Evolutionary conservation across 2,888 invertebrate genomes (phyloP), one percentile per base, ranked within the genome.

Genomic region (Apamea monoglypha): DNA sequence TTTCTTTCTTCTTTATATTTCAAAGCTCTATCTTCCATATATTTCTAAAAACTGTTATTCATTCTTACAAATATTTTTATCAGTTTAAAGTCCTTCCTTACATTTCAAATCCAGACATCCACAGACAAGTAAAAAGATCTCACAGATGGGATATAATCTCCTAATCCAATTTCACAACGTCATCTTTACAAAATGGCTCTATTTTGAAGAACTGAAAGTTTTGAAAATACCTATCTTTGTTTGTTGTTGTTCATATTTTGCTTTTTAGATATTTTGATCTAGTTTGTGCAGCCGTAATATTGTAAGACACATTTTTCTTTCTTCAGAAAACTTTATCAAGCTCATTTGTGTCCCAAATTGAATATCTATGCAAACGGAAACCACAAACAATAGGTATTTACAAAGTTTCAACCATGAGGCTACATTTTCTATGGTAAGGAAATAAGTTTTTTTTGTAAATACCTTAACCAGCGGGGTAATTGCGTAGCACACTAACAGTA

Each of bases 61-160:
- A n/a, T 47, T 59, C 36, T n/a, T 59, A 71, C 18, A 77, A 36
- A 63, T 75, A 40, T 66, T 80, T 73, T 44, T 78, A 53, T 32
- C 14, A 40, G 44, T 76, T 78, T 71, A 72, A 72, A 85, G 1
- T 73, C 61, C 16, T 72, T 66, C 63, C 32, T 32, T 50, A 79
- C 64, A 63, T 85, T 85, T 82, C 40, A 73, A 82, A 75, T 68
- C 79, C 72, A 66, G 25, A 47, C 70, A n/a, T n/a, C n/a, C n/a
- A 56, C 66, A 75, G 76, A 82, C 83, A 77, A 85, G 83, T 81
- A 84, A 76, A 79, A 81, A 80, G 36, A 76, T 67, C 74, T 44
- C 18, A 63, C 85, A 85, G 82, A 84, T 84, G 76, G 82, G 72
- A 68, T 77, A 80, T 83, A 86, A 85, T 85, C 82, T 75, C 69